Percentiles rank a stretch among this genome's conserved stretches.
These are phyloP conservation scores for Zaprionus taronus DNA, from an alignment of 1,140 invertebrate species.

Conservation along the genomic window DNA sequence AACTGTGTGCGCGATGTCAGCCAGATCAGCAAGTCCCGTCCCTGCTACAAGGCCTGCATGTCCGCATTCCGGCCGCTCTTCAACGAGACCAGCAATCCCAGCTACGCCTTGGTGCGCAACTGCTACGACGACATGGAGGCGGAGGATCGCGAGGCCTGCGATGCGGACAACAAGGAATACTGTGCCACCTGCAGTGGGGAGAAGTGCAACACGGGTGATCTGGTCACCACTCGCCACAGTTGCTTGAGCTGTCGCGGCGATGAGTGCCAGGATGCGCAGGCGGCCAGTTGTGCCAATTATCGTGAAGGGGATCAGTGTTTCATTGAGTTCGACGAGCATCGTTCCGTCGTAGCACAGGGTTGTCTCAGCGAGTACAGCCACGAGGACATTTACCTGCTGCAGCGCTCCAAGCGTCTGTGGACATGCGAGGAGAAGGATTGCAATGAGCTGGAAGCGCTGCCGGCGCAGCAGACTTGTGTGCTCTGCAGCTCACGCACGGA, in stretches of 20 bases:
- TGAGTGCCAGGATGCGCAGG: conserved; percentile 54
- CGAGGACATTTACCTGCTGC: conserved; percentile 55
- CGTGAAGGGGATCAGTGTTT: conserved; percentile 65
- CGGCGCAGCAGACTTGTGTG: conserved; percentile 48
- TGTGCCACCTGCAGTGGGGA: conserved; percentile 54
- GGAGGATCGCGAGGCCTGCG: conserved; percentile 60
- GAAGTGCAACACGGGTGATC: conserved; percentile 62
- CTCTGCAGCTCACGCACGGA: conserved; percentile 77
- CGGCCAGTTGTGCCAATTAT: conserved; percentile 55
- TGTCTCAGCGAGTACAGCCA: conserved; percentile 67
- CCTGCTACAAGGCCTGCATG: conserved; percentile 65
- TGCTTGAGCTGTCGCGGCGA: conserved; percentile 68
- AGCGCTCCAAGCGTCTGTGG: conserved; percentile 55
- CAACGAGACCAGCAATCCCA: conserved; percentile 54
- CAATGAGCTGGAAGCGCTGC: conserved; percentile 62
- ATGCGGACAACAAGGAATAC: conserved; percentile 31
- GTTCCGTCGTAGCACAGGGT: conserved; percentile 41
- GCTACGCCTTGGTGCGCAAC: conserved; percentile 62
- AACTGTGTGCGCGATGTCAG: conserved; percentile 43
- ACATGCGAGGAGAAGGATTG: conserved; percentile 61
- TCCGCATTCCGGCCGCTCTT: conserved; percentile 60
- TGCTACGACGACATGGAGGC: conserved; percentile 71
- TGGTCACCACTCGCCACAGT: conserved; percentile 63
- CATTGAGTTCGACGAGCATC: conserved; percentile 66
- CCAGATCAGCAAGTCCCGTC: conserved; percentile 49